A percentile compares a stretch with the other conserved stretches of the same genome.
Evolutionary conservation across 2,113 vertebrate species (phyloP).

Genomic region (Archilochus colubris): DNA sequence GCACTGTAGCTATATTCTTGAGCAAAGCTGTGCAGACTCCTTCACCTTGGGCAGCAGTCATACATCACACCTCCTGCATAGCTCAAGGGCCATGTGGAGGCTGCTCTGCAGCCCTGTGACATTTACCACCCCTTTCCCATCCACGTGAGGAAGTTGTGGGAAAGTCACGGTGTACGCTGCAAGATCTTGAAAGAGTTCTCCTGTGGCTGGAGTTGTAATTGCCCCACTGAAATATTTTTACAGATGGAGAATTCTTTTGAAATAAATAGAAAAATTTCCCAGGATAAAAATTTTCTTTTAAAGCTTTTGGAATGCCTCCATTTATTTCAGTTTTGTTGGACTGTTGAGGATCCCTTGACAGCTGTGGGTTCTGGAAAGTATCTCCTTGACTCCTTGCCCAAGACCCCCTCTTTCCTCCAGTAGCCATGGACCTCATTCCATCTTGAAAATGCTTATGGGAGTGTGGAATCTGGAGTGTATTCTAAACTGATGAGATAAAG

Average conservation of each 20-base stretch:
- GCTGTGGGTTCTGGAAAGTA: slow-evolving; percentile 68
- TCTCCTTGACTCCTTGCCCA: slow-evolving; percentile 61
- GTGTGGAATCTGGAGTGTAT: slow-evolving; percentile 50
- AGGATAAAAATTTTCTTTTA: slow-evolving; percentile 69
- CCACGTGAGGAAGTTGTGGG: slow-evolving; percentile 37
- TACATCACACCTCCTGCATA: not conserved
- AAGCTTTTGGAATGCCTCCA: slow-evolving; percentile 68
- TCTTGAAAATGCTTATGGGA: slow-evolving; percentile 64
- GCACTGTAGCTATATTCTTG: not conserved
- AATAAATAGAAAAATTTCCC: slow-evolving; percentile 73
- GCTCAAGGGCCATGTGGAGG: not conserved
- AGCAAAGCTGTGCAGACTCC: not conserved
- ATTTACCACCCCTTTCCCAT: not conserved
- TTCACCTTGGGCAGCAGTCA: not conserved
- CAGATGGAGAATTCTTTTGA: slow-evolving; percentile 74
- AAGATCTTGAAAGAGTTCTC: slow-evolving; percentile 62
- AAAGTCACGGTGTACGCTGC: not conserved
- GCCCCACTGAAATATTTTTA: slow-evolving; percentile 70
- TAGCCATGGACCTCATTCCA: slow-evolving; percentile 65
- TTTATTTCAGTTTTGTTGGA: slow-evolving; percentile 65
- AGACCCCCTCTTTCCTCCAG: slow-evolving; percentile 50
- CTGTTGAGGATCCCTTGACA: slow-evolving; percentile 69
- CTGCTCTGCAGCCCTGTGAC: not conserved
- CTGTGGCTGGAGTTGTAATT: slow-evolving; percentile 56
- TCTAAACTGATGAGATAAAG: slow-evolving; percentile 68